Conservation (phyloP, 2,113 vertebrate species). For the Copsychus sechellarum region DNA sequence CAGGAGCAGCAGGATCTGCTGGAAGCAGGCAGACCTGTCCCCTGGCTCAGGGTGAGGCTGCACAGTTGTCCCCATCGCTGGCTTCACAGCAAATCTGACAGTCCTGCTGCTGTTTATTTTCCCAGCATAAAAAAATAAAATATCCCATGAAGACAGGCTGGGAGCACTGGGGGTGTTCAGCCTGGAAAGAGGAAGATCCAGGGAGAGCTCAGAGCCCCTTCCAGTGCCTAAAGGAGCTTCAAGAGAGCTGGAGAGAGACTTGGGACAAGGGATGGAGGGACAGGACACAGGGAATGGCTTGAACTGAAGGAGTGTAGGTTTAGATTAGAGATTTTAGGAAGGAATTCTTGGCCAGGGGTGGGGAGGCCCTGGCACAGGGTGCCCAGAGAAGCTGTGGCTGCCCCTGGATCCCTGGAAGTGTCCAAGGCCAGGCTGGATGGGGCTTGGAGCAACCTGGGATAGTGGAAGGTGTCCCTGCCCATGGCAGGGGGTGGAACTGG, state of each 20-base stretch:
- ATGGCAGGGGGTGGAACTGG: background rate
- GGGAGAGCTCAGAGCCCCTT: background rate
- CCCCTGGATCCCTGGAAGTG: background rate
- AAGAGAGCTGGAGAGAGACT: background rate
- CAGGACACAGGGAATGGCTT: background rate
- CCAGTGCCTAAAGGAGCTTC: background rate
- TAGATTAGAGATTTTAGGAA: too few species aligned
- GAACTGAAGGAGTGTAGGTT: too few species aligned
- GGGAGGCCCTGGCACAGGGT: background rate
- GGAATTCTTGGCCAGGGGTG: too few species aligned
- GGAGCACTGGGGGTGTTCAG: background rate
- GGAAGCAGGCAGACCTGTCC: rapidly evolving
- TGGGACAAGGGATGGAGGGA: background rate
- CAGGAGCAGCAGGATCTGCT: background rate
- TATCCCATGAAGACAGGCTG: background rate
- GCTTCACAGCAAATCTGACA: background rate
- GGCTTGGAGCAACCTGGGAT: rapidly evolving
- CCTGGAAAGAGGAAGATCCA: background rate
- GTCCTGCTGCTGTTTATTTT: background rate
- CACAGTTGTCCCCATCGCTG: rapidly evolving
- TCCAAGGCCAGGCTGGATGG: rapidly evolving
- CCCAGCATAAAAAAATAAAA: background rate
- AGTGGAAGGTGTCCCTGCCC: background rate
- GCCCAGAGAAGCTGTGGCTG: background rate
- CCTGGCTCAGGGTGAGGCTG: background rate